Percentiles rank a stretch among this genome's conserved stretches.
phyloP scores from a whole-genome alignment of 2,113 vertebrate species.

The Strix aluco region DNA sequence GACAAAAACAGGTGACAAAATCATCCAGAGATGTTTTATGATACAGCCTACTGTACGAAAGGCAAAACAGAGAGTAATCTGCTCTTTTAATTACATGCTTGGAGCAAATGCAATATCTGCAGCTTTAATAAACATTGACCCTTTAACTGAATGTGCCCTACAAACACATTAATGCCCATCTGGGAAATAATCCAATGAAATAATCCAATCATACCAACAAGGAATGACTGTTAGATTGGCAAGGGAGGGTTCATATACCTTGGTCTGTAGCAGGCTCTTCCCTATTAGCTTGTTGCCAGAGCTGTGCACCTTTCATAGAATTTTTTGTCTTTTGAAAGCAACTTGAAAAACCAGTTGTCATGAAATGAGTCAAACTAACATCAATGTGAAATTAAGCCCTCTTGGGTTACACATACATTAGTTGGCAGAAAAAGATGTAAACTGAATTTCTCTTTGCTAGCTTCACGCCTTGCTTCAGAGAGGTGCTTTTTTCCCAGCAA shows the following conservation, averaged over 20 bases:
- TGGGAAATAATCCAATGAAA: conserved; percentile 74
- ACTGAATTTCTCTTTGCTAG: neutral
- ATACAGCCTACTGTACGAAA: conserved; percentile 41
- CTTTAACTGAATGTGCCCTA: conserved; percentile 59
- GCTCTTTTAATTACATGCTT: conserved; percentile 68
- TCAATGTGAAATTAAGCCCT: neutral
- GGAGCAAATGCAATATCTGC: conserved; percentile 62
- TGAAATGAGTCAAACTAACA: neutral
- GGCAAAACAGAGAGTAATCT: conserved; percentile 63
- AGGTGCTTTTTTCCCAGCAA: neutral
- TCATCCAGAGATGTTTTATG: conserved; percentile 63
- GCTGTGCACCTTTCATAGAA: neutral
- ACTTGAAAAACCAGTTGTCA: neutral
- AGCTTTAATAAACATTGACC: conserved; percentile 65
- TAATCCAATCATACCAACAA: conserved; percentile 65
- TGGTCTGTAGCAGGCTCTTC: neutral
- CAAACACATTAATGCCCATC: conserved; percentile 72
- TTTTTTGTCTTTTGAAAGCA: neutral
- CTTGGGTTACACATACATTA: neutral
- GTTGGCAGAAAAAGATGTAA: neutral
- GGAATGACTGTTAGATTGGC: neutral
- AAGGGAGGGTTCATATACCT: neutral
- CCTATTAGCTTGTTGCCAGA: neutral
- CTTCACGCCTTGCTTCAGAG: neutral
- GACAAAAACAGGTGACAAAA: conserved; percentile 65